Percentiles rank a stretch among this genome's conserved stretches.
These are phyloP conservation scores for Nephrotoma flavescens DNA, from an alignment of 2,888 invertebrate species.

Conservation along the genomic window DNA sequence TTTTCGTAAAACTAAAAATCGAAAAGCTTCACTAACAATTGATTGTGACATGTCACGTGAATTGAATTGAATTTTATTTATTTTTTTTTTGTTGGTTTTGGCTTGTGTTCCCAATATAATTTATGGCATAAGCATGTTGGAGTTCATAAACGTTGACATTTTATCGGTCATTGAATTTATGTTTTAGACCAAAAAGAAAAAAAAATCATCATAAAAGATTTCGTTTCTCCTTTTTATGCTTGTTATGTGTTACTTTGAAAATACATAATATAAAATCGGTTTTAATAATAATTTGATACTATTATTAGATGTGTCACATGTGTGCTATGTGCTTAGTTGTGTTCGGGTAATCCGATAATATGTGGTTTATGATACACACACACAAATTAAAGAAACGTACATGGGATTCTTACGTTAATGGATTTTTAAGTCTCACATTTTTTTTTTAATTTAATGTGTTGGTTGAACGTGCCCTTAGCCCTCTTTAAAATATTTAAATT, in stretches of 20 bases:
- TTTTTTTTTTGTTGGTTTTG: not conserved
- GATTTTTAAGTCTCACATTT: not conserved
- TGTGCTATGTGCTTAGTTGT: not conserved
- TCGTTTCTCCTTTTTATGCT: not conserved
- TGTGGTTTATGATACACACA: not conserved
- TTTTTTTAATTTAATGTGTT: not conserved
- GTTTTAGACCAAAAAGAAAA: not conserved
- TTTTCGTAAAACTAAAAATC: not conserved
- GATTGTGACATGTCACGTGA: not conserved
- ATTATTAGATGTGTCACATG: not conserved
- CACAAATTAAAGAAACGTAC: not conserved
- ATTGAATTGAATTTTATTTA: not conserved
- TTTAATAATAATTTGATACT: not conserved
- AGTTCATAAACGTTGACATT: not conserved
- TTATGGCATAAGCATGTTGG: not conserved
- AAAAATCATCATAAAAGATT: not conserved
- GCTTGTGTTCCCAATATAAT: not conserved
- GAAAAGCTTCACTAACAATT: not conserved
- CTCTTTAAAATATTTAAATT: not conserved
- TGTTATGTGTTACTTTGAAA: not conserved
- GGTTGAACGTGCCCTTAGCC: not conserved
- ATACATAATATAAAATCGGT: not conserved
- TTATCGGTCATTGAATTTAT: not conserved
- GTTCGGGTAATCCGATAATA: not conserved
- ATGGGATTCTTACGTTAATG: not conserved